Base-by-base conservation (phyloP, 2,888 invertebrate species). In the Cephonodes hylas region DNA sequence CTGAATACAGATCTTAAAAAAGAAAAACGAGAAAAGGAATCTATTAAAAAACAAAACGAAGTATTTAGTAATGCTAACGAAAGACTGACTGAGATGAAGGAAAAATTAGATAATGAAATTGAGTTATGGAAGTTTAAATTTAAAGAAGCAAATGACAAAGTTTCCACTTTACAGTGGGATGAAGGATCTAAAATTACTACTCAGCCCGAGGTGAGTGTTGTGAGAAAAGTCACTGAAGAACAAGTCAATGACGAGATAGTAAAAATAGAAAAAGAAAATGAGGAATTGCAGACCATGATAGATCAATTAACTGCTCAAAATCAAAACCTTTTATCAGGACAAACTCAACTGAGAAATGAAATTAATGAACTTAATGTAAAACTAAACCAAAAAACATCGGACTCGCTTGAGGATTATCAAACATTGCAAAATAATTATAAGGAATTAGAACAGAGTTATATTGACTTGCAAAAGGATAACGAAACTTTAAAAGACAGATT, bases 101-200 rank as follows among this genome's bases (percentile, higher is more conserved):
- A 97, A 78, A 95, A 95, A 66, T 95, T 96, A 82, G 97, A 97
- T 71, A 94, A 94, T 77, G 96, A 96, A 79, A 89, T 97, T 20
- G 94, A 96, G 66, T 91, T 95, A 75, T 95, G 95, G 91, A 95
- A 96, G 77, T 94, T 94, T 63, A 94, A 96, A 77, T 95, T 95
- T 71, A 94, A 95, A 70, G 95, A 96, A 75, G 88, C 96, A 1
- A 94, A 93, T 70, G 93, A 95, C 60, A 95, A 96, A 84, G 77
- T 97, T 7, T 93, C 86, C 3, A 75, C 85, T 1, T 66, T 89
- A 27, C 88, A 91, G 59, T 88, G 88, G 89, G 82, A 74, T 59
- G 75, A 72, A 22, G 84, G 86, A 22, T 57, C 70, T 23, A 86
- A 84, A 73, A 80, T 84, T 57, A 70, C 75, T 1, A 76, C 79